Evolutionary conservation across 1,140 invertebrate genomes (phyloP).

Genomic region (Bombyx mandarina): DNA sequence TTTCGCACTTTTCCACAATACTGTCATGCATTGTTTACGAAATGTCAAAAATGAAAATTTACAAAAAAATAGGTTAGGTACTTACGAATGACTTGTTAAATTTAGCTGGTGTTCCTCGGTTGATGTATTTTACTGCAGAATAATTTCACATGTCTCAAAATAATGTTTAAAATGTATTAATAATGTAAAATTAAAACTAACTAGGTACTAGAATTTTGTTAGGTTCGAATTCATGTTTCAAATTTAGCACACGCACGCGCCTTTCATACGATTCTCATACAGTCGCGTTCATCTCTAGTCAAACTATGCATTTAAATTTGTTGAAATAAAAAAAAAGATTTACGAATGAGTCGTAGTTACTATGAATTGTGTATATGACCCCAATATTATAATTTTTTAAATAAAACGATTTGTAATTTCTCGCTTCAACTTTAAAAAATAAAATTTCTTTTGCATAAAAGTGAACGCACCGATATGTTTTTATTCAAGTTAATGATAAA

Average conservation of each 20-base stretch:
- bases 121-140: constrained; percentile 23
- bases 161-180: too few species aligned
- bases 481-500: too few species aligned
- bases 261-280: constrained; percentile 9
- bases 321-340: too few species aligned
- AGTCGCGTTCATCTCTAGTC: constrained; percentile 15
- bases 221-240: constrained; percentile 53
- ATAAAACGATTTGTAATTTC: too few species aligned
- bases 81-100: constrained; percentile 38
- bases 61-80: constrained; percentile 33
- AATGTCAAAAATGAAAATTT: constrained; percentile 29
- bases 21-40: constrained; percentile 23
- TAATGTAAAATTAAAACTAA: constrained; percentile 19
- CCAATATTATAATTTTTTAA: too few species aligned
- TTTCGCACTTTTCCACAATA: too few species aligned
- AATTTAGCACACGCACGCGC: constrained; percentile 54
- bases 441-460: too few species aligned
- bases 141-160: constrained; percentile 54
- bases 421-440: too few species aligned
- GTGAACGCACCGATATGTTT: too few species aligned
- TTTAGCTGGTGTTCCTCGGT: constrained; percentile 31
- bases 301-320: neutral
- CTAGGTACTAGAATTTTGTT: constrained; percentile 52
- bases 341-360: too few species aligned
- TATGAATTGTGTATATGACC: too few species aligned